Evolutionary conservation across 2,797 vertebrate species (phyloP).

Genomic region (Knipowitschia caucasica): DNA sequence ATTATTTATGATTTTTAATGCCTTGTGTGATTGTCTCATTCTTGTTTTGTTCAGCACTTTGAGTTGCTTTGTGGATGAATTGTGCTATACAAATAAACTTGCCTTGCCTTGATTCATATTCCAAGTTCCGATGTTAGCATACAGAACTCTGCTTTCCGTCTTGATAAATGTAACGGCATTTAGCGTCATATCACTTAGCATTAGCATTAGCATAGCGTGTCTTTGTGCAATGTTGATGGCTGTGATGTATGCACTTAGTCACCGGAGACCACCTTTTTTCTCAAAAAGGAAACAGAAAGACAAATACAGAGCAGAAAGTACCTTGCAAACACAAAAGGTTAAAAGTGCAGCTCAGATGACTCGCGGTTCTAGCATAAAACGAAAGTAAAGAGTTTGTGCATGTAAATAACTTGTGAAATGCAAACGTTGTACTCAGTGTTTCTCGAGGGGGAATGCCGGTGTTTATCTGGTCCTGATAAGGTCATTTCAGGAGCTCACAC

Average conservation of each 20-base stretch:
- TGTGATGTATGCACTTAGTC: slow-evolving; percentile 16
- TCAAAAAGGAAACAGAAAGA: slow-evolving; percentile 2
- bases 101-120: too few relatives aligned
- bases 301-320: background rate
- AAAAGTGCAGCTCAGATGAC: background rate
- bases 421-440: background rate
- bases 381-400: background rate
- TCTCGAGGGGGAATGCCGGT: background rate
- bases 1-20: too few relatives aligned
- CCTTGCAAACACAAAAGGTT: background rate
- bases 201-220: slow-evolving; percentile 25
- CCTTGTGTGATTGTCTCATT: too few relatives aligned
- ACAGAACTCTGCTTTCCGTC: too few relatives aligned
- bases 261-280: slow-evolving; percentile 1
- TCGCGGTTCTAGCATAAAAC: background rate
- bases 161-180: too few relatives aligned
- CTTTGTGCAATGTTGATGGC: slow-evolving; percentile 11
- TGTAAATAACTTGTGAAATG: slow-evolving; percentile 2
- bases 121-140: too few relatives aligned
- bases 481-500: background rate
- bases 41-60: too few relatives aligned
- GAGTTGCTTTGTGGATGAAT: too few relatives aligned
- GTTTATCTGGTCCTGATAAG: slow-evolving; percentile 5
- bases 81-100: too few relatives aligned
- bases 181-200: too few relatives aligned